Base-by-base conservation (phyloP, 2,113 vertebrate genomes). In the Catharus bicknelli region DNA sequence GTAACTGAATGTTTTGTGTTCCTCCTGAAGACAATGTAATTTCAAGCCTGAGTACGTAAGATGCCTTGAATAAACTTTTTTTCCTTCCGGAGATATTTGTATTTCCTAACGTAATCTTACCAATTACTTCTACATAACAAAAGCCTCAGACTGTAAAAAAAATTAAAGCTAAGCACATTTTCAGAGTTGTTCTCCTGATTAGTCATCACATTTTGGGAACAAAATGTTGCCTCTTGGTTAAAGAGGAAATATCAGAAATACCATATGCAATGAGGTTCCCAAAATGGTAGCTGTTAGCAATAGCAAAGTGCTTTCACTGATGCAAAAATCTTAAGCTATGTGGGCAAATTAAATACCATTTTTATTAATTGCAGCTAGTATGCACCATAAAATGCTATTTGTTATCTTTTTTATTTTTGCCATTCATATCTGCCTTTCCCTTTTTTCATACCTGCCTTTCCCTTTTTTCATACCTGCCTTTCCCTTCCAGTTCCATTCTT, bases 161-260 rank as follows among this genome's bases (percentile, higher is more conserved):
- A 70, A 15, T 5, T 38, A 29, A 87, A 89, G 26, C 22, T 58
- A 85, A 83, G 36, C 30, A 85, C 21, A 76, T 78, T 90, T 93
- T 83, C 54, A 36, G 43, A 68, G 50, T 20, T 30, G 2, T 76
- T 91, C n/a, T 82, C 54, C 57, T 90, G 25, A 63, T 83, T 51
- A 93, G 70, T 76, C 75, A 90, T 76, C 58, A 57, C 16, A 59
- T 67, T 81, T 82, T 64, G 34, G 25, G 23, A 68, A 85, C 23
- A 82, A 87, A 88, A 85, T 45, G 45, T 36, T 68, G 57, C 48
- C 58, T 91, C 58, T 55, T 51, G 36, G 29, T 75, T 79, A 72
- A 55, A n/a, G 29, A 84, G 54, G 40, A 84, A 91, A 50, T 76
- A 72, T 85, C 74, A 93, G 45, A 88, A 90, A 88, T 77, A 61